Evolutionary conservation across 2,888 invertebrate genomes (phyloP), one percentile per base, ranked within the genome.

Genomic region (Baccha elongata): DNA sequence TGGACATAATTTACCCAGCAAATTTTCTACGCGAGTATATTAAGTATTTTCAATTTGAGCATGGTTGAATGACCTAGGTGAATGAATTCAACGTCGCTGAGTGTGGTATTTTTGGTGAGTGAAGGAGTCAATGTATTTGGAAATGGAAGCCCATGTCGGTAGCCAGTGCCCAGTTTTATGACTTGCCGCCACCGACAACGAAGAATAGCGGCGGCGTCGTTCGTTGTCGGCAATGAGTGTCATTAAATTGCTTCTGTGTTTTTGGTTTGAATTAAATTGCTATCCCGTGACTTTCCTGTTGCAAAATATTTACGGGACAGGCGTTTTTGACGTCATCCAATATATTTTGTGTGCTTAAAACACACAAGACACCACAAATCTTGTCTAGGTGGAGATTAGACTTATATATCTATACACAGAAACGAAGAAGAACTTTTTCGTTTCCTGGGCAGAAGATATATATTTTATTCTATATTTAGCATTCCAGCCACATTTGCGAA

Each of bases 1-100:
- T 83, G 83, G 78, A 83, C 78, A 83, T 68, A 83, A 83, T 78
- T 83, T 83, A 83, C 35, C n/a, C 72, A 73, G 67, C 65, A 64
- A 80, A 68, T 68, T 78, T 60, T 68, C 68, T 53, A 67, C 62
- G 72, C 69, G 76, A 55, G 29, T 3, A 10, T 55, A 19, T 44
- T 29, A n/a, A n/a, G 40, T 60, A 29, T 44, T 17, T 60, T 44
- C 58, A 60, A 64, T 76, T 72, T 53, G 67, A 67, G 76, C 68
- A 42, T 50, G 78, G 83, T 78, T 83, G 78, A 67, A 53, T 78
- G 83, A 83, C 83, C 83, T 62, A 80, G 74, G 80, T 80, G 75
- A 69, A 69, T 74, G 74, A 40, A 68, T 68, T 64, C 40, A 40
- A 48, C 58, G 52, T 32, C 48, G 52, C 55, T 35, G 68, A 55